These are phyloP conservation scores for Cebus imitator DNA, from an alignment of 2,113 vertebrate genomes.

Conservation along the genomic window DNA sequence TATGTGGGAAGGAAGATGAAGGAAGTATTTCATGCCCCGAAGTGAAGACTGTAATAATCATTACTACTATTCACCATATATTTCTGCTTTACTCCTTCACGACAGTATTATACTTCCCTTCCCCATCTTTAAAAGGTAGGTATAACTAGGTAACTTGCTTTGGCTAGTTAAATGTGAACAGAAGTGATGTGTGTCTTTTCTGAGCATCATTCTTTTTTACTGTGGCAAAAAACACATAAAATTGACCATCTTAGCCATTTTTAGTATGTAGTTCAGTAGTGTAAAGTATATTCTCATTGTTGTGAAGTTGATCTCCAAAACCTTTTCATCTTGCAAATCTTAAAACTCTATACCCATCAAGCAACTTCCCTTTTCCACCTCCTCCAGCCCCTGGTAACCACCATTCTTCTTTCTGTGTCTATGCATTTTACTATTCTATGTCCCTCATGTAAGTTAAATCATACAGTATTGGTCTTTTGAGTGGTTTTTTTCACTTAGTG, in stretches of 20 bases:
- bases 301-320: neutral
- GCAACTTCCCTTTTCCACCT: neutral
- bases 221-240: neutral
- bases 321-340: neutral
- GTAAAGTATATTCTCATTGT: neutral
- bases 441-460: neutral
- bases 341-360: neutral
- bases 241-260: neutral
- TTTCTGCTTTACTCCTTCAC: neutral
- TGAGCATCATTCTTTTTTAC: neutral
- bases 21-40: neutral
- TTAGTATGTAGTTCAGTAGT: neutral
- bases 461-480: neutral
- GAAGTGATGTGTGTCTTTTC: neutral
- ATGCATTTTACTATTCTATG: neutral
- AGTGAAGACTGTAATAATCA: neutral
- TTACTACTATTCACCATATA: neutral
- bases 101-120: neutral
- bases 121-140: neutral
- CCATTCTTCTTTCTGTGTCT: neutral
- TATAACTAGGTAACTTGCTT: neutral
- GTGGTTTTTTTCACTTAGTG: neutral
- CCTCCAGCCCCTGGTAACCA: neutral
- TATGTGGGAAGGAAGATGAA: neutral
- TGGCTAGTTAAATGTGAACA: conserved; percentile 5